Percentiles rank a stretch among this genome's conserved stretches.
These are phyloP conservation scores for Phorcus lineatus DNA, from an alignment of 2,888 invertebrate species.

Conservation along the genomic window DNA sequence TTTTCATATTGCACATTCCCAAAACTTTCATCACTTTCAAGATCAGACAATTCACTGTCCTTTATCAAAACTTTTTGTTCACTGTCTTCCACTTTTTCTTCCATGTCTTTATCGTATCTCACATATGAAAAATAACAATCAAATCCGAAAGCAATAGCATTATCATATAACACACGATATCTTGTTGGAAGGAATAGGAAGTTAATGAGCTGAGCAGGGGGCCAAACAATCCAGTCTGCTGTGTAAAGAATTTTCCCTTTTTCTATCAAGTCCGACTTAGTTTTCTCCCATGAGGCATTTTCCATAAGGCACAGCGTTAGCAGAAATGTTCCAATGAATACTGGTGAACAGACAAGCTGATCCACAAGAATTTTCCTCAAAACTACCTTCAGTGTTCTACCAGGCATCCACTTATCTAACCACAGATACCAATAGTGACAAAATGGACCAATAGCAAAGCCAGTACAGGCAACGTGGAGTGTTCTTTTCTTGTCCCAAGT, in stretches of 20 bases:
- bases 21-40: background rate
- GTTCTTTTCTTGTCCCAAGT: slow-evolving; percentile 79
- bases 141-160: slow-evolving; percentile 66
- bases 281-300: slow-evolving; percentile 30
- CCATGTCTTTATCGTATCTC: slow-evolving; percentile 49
- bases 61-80: background rate
- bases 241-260: slow-evolving; percentile 88
- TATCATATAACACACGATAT: slow-evolving; percentile 86
- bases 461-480: slow-evolving; percentile 86
- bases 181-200: slow-evolving; percentile 89
- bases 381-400: slow-evolving; percentile 78
- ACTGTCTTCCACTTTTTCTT: background rate
- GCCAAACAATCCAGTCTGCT: slow-evolving; percentile 95
- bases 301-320: slow-evolving; percentile 85
- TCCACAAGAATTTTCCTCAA: slow-evolving; percentile 88
- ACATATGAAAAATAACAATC: slow-evolving; percentile 72
- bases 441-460: slow-evolving; percentile 85
- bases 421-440: slow-evolving; percentile 91
- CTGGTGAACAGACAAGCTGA: slow-evolving; percentile 88
- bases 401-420: slow-evolving; percentile 84
- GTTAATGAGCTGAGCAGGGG: slow-evolving; percentile 93
- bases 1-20: background rate
- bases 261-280: slow-evolving; percentile 47
- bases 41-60: background rate
- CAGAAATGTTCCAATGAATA: slow-evolving; percentile 87